Conservation (phyloP, 1,140 invertebrate species). For the Lordiphosa mommai region DNA sequence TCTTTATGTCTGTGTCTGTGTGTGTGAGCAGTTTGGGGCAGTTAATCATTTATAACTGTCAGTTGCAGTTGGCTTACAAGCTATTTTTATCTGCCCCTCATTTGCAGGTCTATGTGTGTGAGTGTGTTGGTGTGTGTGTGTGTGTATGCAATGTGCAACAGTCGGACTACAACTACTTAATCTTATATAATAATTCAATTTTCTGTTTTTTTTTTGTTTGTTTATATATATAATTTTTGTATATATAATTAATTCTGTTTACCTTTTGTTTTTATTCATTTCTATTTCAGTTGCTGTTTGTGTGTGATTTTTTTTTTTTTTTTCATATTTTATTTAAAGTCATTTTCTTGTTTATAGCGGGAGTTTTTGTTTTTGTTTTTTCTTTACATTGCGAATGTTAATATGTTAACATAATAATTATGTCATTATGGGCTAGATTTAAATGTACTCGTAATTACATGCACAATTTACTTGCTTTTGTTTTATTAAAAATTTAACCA, state of each 20-base stretch:
- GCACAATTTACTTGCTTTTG: conserved; percentile 33
- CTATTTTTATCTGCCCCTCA: neutral
- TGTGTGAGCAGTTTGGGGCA: neutral
- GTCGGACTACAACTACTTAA: conserved; percentile 68
- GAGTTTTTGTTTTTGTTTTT: conserved; percentile 18
- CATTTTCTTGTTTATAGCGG: conserved; percentile 31
- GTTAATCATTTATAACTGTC: conserved; percentile 50
- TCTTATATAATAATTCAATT: conserved; percentile 66
- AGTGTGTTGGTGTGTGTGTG: conserved; percentile 21
- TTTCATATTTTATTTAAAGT: conserved; percentile 29
- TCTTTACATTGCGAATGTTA: conserved; percentile 49
- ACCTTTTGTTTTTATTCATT: conserved; percentile 10
- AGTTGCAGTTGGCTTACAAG: conserved; percentile 13
- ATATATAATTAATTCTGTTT: conserved; percentile 31
- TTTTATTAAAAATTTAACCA: conserved; percentile 71
- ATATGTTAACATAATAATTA: conserved; percentile 72
- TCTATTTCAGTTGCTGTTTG: conserved; percentile 22
- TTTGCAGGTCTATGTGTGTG: conserved; percentile 20
- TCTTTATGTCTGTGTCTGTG: conserved; percentile 12
- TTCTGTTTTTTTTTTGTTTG: conserved; percentile 48
- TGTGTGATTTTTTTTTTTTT: conserved; percentile 29
- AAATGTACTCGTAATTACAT: conserved; percentile 46
- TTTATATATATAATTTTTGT: conserved; percentile 35
- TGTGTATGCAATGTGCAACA: conserved; percentile 55
- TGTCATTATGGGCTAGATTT: conserved; percentile 65